Evolutionary conservation across 2,797 vertebrate species (phyloP).

Genomic region (Protosalanx chinensis): DNA sequence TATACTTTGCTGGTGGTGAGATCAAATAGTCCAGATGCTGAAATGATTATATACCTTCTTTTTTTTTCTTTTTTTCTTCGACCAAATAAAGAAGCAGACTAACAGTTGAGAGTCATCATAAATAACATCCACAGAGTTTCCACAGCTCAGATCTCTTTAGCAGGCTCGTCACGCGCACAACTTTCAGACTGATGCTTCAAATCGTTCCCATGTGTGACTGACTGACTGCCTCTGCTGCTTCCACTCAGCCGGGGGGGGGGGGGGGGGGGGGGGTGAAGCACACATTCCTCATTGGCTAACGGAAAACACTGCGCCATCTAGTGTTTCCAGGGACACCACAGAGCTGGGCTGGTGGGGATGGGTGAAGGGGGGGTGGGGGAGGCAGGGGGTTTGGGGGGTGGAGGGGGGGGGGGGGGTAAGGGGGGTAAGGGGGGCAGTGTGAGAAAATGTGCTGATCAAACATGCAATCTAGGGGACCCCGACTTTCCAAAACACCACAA

Average conservation of each 20-base stretch:
- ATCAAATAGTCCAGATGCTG: constrained; percentile 1
- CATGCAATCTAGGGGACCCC: constrained; percentile 23
- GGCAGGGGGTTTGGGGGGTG: background rate
- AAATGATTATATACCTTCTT: constrained; percentile 8
- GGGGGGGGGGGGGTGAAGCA: constrained; percentile 11
- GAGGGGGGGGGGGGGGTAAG: constrained; percentile 15
- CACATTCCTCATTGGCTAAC: constrained; percentile 30
- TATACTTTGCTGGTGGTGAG: background rate
- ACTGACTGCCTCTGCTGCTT: constrained; percentile 33
- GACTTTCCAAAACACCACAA: constrained; percentile 52
- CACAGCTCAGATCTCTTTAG: constrained; percentile 49
- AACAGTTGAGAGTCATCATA: constrained; percentile 21
- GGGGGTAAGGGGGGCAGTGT: constrained; percentile 22
- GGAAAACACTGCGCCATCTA: constrained; percentile 48
- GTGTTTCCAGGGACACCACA: constrained; percentile 29
- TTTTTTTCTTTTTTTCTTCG: background rate
- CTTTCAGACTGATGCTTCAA: constrained; percentile 53
- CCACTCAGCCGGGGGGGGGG: constrained; percentile 36
- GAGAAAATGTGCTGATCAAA: constrained; percentile 50
- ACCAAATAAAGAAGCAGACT: background rate
- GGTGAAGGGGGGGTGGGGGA: background rate
- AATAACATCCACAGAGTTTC: constrained; percentile 17
- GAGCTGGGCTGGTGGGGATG: constrained; percentile 6
- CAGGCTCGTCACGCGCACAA: constrained; percentile 54
- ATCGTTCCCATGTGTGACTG: constrained; percentile 68